Percentiles rank a stretch among this genome's conserved stretches.
These are phyloP conservation scores for Tupiocoris notatus DNA, from an alignment of 2,888 invertebrate species.

Conservation along the genomic window DNA sequence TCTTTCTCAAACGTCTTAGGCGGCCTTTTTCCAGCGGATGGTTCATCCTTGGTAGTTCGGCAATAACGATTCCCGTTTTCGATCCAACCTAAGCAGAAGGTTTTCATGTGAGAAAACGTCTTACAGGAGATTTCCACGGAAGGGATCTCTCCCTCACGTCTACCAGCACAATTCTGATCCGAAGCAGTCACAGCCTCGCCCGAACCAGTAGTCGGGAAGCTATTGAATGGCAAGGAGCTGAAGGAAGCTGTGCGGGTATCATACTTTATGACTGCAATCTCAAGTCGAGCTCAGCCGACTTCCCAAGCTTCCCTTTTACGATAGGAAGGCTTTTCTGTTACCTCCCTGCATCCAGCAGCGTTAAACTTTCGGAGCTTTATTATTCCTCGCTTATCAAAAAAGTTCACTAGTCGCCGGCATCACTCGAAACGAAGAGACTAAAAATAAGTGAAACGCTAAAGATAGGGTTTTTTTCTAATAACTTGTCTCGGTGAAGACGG, in stretches of 20 bases:
- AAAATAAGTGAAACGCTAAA: no score
- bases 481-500: no score
- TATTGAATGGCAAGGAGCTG: not conserved
- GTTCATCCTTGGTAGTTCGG: not conserved
- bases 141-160: not conserved
- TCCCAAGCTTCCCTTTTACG: not conserved
- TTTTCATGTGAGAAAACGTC: not conserved
- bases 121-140: not conserved
- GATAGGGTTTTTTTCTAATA: no score
- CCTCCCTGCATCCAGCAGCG: not conserved
- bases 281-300: not conserved
- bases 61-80: not conserved
- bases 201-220: not conserved
- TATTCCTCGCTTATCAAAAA: no score
- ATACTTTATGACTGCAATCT: constrained; percentile 27
- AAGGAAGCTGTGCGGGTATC: not conserved
- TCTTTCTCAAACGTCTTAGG: no score
- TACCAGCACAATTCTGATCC: not conserved
- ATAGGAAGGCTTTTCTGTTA: not conserved
- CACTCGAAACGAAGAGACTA: no score
- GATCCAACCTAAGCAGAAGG: not conserved
- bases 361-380: not conserved
- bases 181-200: not conserved
- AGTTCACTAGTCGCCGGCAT: no score
- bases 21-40: not conserved